Percentiles rank a stretch among this genome's conserved stretches.
phyloP scores from a whole-genome alignment of 1,140 invertebrate genomes.

The Drosophila tani region DNA sequence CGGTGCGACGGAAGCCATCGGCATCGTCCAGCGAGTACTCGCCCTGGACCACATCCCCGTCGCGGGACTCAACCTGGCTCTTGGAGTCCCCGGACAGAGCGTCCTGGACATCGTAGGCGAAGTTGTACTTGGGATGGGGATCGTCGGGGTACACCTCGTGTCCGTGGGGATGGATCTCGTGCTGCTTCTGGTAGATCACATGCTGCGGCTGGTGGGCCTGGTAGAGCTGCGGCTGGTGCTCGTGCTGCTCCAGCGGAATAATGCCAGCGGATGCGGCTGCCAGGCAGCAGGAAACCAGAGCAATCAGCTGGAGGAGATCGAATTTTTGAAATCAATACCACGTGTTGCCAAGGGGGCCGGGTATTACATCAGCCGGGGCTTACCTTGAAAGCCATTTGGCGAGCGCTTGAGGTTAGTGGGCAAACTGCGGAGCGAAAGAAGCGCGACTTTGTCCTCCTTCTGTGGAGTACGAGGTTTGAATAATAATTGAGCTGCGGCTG shows the following conservation, averaged over 20 bases:
- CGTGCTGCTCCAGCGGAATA: constrained; percentile 67
- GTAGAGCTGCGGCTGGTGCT: constrained; percentile 54
- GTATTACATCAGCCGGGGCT: constrained; percentile 30
- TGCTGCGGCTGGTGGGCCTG: constrained; percentile 64
- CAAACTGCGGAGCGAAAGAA: constrained; percentile 36
- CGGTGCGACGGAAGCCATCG: constrained; percentile 83
- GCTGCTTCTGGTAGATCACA: constrained; percentile 67
- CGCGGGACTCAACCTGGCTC: constrained; percentile 86
- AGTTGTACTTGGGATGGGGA: constrained; percentile 86
- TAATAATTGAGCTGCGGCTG: constrained; percentile 69
- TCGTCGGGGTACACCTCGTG: constrained; percentile 85
- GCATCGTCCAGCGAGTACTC: constrained; percentile 83
- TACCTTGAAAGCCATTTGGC: constrained; percentile 83
- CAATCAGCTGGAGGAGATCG: constrained; percentile 39
- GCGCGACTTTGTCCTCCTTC: constrained; percentile 72
- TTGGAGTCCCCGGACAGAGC: constrained; percentile 87
- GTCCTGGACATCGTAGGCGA: constrained; percentile 86
- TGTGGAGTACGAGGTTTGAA: constrained; percentile 73
- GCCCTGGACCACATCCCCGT: constrained; percentile 87
- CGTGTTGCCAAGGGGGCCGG: constrained; percentile 1
- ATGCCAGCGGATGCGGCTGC: constrained; percentile 68
- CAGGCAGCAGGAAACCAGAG: constrained; percentile 59
- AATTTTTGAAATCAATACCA: not conserved
- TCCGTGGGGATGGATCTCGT: constrained; percentile 69
- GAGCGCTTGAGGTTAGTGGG: constrained; percentile 36